These are phyloP conservation scores for Mesitornis unicolor DNA, from an alignment of 2,113 vertebrate species.

Conservation along the genomic window DNA sequence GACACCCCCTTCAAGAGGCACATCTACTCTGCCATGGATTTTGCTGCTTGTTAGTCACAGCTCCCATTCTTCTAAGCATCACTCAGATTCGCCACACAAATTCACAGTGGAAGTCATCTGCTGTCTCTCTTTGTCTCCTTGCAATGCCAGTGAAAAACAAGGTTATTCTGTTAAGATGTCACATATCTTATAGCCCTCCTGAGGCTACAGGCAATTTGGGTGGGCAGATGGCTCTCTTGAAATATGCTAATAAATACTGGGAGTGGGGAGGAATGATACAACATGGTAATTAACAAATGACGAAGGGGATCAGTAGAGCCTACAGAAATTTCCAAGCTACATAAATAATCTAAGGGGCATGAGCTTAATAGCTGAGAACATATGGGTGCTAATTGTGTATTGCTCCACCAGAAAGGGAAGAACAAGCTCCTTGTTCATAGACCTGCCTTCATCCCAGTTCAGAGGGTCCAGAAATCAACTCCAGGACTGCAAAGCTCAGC, in stretches of 20 bases:
- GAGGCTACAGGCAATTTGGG: neutral
- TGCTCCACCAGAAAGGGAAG: neutral
- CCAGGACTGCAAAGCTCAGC: neutral
- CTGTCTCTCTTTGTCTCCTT: neutral
- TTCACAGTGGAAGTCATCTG: neutral
- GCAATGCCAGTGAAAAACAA: neutral
- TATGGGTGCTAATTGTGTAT: neutral
- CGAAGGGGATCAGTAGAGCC: neutral
- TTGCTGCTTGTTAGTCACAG: neutral
- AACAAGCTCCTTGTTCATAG: neutral
- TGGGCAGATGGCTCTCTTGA: constrained; percentile 10
- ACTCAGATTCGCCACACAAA: neutral
- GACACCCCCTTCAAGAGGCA: neutral
- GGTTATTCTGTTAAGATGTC: neutral
- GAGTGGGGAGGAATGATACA: neutral
- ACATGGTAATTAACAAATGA: neutral
- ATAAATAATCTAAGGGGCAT: neutral
- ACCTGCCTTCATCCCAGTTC: neutral
- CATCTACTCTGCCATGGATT: neutral
- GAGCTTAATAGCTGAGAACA: neutral
- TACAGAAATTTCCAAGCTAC: neutral
- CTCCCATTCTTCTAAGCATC: neutral
- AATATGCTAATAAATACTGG: neutral
- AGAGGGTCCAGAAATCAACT: neutral
- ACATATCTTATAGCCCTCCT: neutral